Conservation (phyloP, 35 echinoderm and acorn worm genomes). For the Lytechinus variegatus region DNA sequence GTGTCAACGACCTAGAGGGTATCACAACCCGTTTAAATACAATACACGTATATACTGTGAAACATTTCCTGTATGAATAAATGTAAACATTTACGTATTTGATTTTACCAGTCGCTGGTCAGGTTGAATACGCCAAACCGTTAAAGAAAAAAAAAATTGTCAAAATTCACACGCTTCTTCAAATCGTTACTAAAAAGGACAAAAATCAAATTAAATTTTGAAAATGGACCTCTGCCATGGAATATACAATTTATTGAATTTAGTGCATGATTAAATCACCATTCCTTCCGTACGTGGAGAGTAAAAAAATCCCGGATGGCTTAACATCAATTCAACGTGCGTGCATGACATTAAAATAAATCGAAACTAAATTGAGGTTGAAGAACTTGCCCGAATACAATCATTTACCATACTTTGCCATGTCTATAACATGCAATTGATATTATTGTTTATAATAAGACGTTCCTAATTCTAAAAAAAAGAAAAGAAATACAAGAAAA, state of each 20-base stretch:
- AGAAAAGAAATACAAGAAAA: too few species aligned
- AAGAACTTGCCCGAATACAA: background rate
- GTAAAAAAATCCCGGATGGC: background rate
- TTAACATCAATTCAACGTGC: background rate
- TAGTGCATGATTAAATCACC: background rate
- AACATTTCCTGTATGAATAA: too few species aligned
- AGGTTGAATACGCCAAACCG: too few species aligned
- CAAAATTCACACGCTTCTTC: background rate
- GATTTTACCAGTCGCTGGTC: too few species aligned
- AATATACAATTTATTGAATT: background rate
- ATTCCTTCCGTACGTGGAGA: background rate
- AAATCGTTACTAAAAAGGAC: background rate
- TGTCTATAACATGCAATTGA: background rate
- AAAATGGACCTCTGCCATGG: background rate
- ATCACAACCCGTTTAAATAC: too few species aligned
- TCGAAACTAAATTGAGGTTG: background rate
- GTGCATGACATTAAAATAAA: background rate
- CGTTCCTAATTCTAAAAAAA: too few species aligned
- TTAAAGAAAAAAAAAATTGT: too few species aligned
- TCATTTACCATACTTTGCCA: background rate
- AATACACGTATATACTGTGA: too few species aligned
- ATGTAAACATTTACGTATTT: too few species aligned
- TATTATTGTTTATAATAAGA: background rate
- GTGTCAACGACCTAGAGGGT: background rate
- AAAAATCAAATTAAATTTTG: background rate